Conservation (phyloP, 2,113 vertebrate genomes). For the Protomyctophum bolini region DNA sequence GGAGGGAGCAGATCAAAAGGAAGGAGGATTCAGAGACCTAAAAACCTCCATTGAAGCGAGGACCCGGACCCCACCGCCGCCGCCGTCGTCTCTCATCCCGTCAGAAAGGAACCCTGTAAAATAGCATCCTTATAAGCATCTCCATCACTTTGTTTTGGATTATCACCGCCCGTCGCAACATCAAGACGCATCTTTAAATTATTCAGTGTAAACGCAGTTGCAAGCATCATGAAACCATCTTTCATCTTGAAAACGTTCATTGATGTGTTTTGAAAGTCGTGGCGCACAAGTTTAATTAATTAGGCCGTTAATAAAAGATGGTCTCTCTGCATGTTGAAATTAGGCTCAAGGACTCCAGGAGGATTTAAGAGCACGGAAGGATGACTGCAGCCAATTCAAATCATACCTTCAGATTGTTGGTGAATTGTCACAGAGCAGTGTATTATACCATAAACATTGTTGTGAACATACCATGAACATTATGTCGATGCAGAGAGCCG, state of each 20-base stretch:
- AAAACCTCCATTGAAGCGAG: not conserved
- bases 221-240: not conserved
- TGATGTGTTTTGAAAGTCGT: not conserved
- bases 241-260: constrained; percentile 4
- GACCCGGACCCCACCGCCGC: not conserved
- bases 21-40: constrained; percentile 26
- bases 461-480: not conserved
- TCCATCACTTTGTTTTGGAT: constrained; percentile 26
- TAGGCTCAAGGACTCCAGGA: constrained; percentile 31
- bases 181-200: not conserved
- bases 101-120: constrained; percentile 50
- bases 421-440: constrained; percentile 23
- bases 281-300: not conserved
- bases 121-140: constrained; percentile 34
- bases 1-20: constrained; percentile 34
- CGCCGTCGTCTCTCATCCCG: not conserved
- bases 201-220: constrained; percentile 15
- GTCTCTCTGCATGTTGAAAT: constrained; percentile 1
- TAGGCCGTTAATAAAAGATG: not conserved
- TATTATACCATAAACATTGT: not conserved
- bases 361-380: constrained; percentile 18
- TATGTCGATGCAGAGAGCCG: not conserved
- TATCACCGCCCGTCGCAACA: not conserved
- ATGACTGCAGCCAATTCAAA: constrained; percentile 22
- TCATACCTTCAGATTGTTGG: constrained; percentile 39